Evolutionary conservation across 2,113 vertebrate species (phyloP).

Genomic region (Pedetes capensis): DNA sequence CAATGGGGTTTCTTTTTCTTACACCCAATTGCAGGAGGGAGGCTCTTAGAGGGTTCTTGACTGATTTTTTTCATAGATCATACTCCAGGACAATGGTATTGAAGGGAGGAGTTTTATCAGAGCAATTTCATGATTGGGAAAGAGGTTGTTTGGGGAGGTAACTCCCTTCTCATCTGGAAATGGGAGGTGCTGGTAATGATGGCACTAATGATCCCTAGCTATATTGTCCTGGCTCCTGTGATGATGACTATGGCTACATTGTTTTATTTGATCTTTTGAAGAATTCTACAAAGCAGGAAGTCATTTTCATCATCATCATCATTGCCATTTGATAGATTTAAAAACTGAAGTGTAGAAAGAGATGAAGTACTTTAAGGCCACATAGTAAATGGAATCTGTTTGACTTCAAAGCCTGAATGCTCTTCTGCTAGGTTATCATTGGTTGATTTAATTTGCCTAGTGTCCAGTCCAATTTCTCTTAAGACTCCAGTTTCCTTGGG

Average conservation of each 20-base stretch:
- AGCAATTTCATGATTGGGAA: neutral
- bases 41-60: neutral
- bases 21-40: neutral
- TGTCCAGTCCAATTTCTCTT: neutral
- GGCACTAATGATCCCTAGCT: neutral
- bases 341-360: constrained; percentile 10
- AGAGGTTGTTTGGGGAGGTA: neutral
- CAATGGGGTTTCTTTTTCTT: neutral
- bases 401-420: neutral
- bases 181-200: too few relatives aligned
- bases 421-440: neutral
- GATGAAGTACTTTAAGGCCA: neutral
- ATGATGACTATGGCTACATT: neutral
- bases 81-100: neutral
- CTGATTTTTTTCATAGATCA: neutral
- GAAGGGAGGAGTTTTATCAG: neutral
- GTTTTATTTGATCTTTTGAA: constrained; percentile 36
- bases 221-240: neutral
- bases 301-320: neutral
- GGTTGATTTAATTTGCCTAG: neutral
- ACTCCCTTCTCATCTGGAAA: neutral
- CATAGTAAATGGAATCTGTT: neutral
- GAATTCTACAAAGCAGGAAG: neutral
- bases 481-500: neutral
- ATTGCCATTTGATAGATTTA: neutral